Evolutionary conservation across 30 jellyfish, hydroid and myxozoan species (phyloP), one percentile per base, ranked within the genome.

Genomic region (Chironex yamaguchii): DNA sequence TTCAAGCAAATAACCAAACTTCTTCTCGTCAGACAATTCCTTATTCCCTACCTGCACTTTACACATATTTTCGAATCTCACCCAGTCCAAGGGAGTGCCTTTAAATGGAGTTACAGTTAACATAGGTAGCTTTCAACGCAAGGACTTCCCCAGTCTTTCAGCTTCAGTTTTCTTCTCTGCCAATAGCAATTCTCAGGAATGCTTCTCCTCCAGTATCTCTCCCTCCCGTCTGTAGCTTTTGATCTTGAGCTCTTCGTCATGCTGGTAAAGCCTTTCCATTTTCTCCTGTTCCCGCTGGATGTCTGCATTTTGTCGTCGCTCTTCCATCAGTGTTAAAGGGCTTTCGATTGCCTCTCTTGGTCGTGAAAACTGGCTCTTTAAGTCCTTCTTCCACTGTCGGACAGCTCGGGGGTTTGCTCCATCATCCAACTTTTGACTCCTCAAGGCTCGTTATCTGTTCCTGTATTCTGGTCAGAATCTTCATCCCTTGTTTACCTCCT

Each of bases 61-160:
- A 36, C 34, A 69, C 83, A 69, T 69, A 67, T 69, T 34, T 29
- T 69, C 67, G 29, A 69, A 69, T 69, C 83, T 69, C 29, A 69
- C 29, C 83, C 83, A 69, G 83, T 69, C 83, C 23, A 34, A 64
- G 34, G 36, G n/a, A n/a, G 83, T 69, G 66, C 83, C 83, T 29
- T 69, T 34, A 69, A 69, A 69, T 13, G 83, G 67, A n/a, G 83
- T 69, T 32, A 69, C 83, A 32, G 3, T 69, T 67, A 69, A 67
- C 67, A 32, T 67, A 0, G 87, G 87, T 29, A 74, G 48, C 52
- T 74, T 74, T 74, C 75, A 74, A 49, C 13, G 29, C 26, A 26
- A 24, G 26, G 77, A 36, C 48, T 64, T 64, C 20, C 50, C 48
- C 48, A 24, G 26, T 17, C 35, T 17, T 28, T 64, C 77, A 24